Base-by-base conservation (phyloP, 2,113 vertebrate species). In the Eonycteris spelaea region DNA sequence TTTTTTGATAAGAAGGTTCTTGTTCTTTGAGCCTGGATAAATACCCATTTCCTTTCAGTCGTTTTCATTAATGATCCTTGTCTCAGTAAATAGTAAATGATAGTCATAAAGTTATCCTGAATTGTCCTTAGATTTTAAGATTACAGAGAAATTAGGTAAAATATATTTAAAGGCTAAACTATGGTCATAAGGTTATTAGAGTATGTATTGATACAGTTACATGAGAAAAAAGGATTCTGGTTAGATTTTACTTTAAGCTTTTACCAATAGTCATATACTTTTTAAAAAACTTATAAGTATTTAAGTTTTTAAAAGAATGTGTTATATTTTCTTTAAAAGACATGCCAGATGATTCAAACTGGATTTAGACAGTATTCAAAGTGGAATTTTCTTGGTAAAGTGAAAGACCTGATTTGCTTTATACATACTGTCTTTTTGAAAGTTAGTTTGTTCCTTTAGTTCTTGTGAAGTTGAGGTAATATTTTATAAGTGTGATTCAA, bases 221-320 rank as follows among this genome's bases (percentile, higher is more conserved):
- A 28, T 83, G 40, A 91, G 35, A 83, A 63, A 84, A 92, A 38
- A 78, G 75, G 24, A 11, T 88, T 84, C 77, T 84, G 61, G 16
- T 65, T 90, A 90, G 91, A 74, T 94, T 96, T 93, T 63, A 77
- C 28, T 68, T 85, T 59, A 65, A 68, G n/a, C n/a, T 86, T 82
- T 94, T 83, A 28, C 24, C 13, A 70, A 6, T 87, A 82, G 59
- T 82, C 7, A 35, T 18, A 21, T 48, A 14, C 21, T 45, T 45
- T 45, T 90, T 68, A 21, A 57, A 57, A 57, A 57, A 4, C 24
- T 11, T 73, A 5, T 67, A 74, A 92, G 24, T 73, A 18, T 74
- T 84, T 77, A 45, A 55, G 13, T 78, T 57, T 89, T 35, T 57
- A 28, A 55, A 86, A 73, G 19, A 59, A 61, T 26, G 24, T 78